Conservation (phyloP, 2,888 invertebrate genomes). For the Melanostoma mellinum region DNA sequence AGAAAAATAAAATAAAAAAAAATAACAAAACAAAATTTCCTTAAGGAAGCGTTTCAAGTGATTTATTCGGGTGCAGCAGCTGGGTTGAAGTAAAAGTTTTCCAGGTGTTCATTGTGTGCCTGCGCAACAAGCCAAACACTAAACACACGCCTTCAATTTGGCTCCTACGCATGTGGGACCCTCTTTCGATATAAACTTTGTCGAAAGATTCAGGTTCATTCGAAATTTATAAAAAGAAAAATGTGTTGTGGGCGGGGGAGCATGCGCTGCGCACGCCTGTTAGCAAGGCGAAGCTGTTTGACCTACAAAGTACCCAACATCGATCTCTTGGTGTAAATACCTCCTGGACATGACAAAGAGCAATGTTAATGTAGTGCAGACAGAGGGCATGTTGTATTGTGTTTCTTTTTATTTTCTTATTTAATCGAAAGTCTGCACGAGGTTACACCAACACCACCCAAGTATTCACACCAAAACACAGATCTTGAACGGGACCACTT, state of each 20-base stretch:
- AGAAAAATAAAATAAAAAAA: background rate
- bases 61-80: conserved; percentile 67
- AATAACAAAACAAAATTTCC: conserved; percentile 71
- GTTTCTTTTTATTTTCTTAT: conserved; percentile 21
- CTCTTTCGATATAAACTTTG: conserved; percentile 23
- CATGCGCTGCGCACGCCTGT: conserved; percentile 9
- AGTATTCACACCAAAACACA: conserved; percentile 32
- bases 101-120: conserved; percentile 66
- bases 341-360: conserved; percentile 67
- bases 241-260: conserved; percentile 46
- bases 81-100: conserved; percentile 64
- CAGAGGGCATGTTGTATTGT: conserved; percentile 52
- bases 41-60: conserved; percentile 74
- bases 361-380: conserved; percentile 66
- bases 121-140: conserved; percentile 3
- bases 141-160: conserved; percentile 64
- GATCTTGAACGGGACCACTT: conserved; percentile 56
- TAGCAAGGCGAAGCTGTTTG: conserved; percentile 45
- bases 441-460: conserved; percentile 1
- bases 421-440: conserved; percentile 57
- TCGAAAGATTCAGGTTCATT: conserved; percentile 52
- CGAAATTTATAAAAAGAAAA: background rate
- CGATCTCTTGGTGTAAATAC: conserved; percentile 67
- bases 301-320: conserved; percentile 66
- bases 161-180: conserved; percentile 63